Conservation (phyloP, 1,140 invertebrate genomes). For the Orchestia grillus region DNA sequence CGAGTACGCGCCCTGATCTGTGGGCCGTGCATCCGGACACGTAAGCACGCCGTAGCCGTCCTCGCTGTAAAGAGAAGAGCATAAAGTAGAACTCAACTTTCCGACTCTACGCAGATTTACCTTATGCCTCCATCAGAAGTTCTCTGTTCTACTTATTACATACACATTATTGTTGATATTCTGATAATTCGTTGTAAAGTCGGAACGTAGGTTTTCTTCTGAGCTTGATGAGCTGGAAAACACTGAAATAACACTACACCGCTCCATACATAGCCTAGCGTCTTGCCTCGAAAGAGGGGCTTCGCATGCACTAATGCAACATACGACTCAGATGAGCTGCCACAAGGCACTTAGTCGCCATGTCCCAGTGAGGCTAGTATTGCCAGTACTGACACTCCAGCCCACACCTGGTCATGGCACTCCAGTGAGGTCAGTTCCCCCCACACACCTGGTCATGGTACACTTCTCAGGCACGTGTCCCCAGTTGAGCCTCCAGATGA, state of each 20-base stretch:
- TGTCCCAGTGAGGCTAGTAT: no score
- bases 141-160: not conserved
- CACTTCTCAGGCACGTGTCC: conserved; percentile 93
- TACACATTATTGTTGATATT: not conserved
- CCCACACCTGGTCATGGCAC: not conserved
- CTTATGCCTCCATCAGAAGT: not conserved
- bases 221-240: not conserved
- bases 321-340: not conserved
- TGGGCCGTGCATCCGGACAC: conserved; percentile 73
- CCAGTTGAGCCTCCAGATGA: conserved; percentile 98
- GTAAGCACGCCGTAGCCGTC: conserved; percentile 75
- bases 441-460: conserved; percentile 75
- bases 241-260: not conserved
- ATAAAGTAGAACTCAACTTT: not conserved
- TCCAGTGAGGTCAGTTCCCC: not conserved
- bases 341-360: not conserved
- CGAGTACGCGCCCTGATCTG: conserved; percentile 95
- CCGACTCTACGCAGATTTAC: not conserved
- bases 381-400: no score
- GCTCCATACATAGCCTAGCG: not conserved
- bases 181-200: not conserved
- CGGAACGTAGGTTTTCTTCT: no score
- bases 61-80: conserved; percentile 68
- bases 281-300: not conserved
- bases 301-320: not conserved